Evolutionary conservation across 2,888 invertebrate genomes (phyloP).

Genomic region (Colostygia pectinataria): DNA sequence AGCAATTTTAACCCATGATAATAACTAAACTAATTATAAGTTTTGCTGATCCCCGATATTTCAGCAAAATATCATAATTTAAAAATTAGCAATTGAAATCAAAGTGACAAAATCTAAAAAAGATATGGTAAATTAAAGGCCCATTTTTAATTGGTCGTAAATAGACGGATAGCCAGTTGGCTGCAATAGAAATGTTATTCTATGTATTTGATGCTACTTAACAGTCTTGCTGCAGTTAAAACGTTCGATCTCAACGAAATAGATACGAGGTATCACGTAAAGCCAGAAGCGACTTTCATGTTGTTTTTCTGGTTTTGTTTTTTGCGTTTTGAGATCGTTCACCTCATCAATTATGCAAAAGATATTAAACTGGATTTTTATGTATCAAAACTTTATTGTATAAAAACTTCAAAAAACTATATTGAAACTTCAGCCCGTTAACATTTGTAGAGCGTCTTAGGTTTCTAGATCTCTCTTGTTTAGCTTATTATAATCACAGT

Average conservation of each 20-base stretch:
- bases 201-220: background rate
- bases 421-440: too few species aligned
- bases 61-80: too few species aligned
- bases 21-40: too few species aligned
- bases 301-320: constrained; percentile 29
- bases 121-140: too few species aligned
- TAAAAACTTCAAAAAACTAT: background rate
- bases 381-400: constrained; percentile 3
- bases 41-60: too few species aligned
- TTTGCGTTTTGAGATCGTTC: constrained; percentile 19
- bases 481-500: background rate
- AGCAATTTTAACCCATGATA: too few species aligned
- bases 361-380: constrained; percentile 16
- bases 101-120: too few species aligned
- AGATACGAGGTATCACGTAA: constrained; percentile 6
- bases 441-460: too few species aligned
- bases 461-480: background rate
- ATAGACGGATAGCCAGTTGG: too few species aligned
- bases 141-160: too few species aligned
- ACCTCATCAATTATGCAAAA: constrained; percentile 27
- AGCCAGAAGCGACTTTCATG: constrained; percentile 14
- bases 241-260: constrained; percentile 7
- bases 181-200: too few species aligned
- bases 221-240: background rate
- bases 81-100: too few species aligned